Evolutionary conservation across 2,888 invertebrate genomes (phyloP).

Genomic region (Zelleria hepariella): DNA sequence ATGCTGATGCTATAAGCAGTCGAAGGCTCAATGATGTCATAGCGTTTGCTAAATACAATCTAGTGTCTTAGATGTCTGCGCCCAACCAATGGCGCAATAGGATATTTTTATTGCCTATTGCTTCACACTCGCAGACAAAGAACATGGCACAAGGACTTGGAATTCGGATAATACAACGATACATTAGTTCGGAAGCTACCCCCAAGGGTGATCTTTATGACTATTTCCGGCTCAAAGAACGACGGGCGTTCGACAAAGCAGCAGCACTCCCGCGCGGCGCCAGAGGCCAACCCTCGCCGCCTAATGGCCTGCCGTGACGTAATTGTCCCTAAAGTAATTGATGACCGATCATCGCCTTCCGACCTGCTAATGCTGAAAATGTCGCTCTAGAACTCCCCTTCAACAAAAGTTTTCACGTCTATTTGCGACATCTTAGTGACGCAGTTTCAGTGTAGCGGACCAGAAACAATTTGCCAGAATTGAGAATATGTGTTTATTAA

Average conservation of each 20-base stretch:
- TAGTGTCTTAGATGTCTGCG: neutral
- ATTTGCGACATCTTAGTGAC: neutral
- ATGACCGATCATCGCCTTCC: slow-evolving; percentile 42
- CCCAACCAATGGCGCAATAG: neutral
- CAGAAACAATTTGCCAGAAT: neutral
- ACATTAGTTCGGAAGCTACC: neutral
- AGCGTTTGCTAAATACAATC: neutral
- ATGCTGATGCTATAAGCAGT: neutral
- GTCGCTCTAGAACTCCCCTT: neutral
- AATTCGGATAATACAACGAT: neutral
- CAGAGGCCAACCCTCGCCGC: no score
- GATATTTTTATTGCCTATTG: neutral
- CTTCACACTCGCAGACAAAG: neutral
- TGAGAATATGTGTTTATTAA: neutral
- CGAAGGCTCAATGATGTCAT: slow-evolving; percentile 2
- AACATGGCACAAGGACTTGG: neutral
- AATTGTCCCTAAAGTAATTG: slow-evolving; percentile 49
- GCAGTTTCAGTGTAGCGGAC: neutral
- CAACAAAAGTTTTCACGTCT: neutral
- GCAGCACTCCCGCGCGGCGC: neutral
- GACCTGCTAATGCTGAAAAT: slow-evolving; percentile 25
- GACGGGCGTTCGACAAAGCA: neutral
- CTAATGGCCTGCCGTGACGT: slow-evolving; percentile 33
- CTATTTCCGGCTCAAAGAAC: slow-evolving; percentile 13
- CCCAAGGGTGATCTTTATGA: slow-evolving; percentile 10